These are phyloP conservation scores for Dasypogon diadema DNA, from an alignment of 2,888 invertebrate species.

Conservation along the genomic window DNA sequence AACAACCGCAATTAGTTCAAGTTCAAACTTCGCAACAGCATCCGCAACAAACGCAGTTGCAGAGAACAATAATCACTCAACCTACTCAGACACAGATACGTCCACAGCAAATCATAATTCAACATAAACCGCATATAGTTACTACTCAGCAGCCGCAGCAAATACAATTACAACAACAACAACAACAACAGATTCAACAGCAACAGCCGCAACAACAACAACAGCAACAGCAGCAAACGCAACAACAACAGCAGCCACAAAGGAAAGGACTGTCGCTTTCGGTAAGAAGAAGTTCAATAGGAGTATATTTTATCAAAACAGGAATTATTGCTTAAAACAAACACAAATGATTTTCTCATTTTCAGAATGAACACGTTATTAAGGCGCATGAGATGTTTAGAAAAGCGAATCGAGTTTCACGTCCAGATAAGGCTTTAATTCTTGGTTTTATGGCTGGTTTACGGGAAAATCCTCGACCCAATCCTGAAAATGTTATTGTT, in stretches of 20 bases:
- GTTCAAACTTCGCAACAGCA: slow-evolving; percentile 64
- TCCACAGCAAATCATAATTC: slow-evolving; percentile 61
- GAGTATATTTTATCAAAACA: no score
- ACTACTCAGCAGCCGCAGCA: slow-evolving; percentile 64
- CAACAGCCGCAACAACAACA: slow-evolving; percentile 52
- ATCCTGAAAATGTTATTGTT: slow-evolving; percentile 94
- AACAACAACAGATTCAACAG: slow-evolving; percentile 63
- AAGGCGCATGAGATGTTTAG: slow-evolving; percentile 98
- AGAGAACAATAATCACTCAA: slow-evolving; percentile 65
- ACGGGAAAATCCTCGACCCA: slow-evolving; percentile 97
- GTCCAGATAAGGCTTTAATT: slow-evolving; percentile 97
- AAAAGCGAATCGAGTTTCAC: slow-evolving; percentile 93
- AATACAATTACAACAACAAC: slow-evolving; percentile 58
- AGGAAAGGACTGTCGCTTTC: slow-evolving; percentile 67
- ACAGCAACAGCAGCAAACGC: slow-evolving; percentile 57
- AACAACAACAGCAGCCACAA: slow-evolving; percentile 60
- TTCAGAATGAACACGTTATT: slow-evolving; percentile 93
- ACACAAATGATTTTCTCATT: slow-evolving; percentile 58
- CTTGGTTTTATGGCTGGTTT: slow-evolving; percentile 99
- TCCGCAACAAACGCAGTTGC: slow-evolving; percentile 59
- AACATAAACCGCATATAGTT: slow-evolving; percentile 65
- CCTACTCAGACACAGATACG: slow-evolving; percentile 60
- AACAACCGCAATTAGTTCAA: slow-evolving; percentile 68
- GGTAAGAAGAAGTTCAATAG: no score
- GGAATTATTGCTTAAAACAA: background rate